A percentile compares a stretch with the other conserved stretches of the same genome.
Conservation (phyloP, 2,888 invertebrate genomes). For the Periphyllus acericola region DNA sequence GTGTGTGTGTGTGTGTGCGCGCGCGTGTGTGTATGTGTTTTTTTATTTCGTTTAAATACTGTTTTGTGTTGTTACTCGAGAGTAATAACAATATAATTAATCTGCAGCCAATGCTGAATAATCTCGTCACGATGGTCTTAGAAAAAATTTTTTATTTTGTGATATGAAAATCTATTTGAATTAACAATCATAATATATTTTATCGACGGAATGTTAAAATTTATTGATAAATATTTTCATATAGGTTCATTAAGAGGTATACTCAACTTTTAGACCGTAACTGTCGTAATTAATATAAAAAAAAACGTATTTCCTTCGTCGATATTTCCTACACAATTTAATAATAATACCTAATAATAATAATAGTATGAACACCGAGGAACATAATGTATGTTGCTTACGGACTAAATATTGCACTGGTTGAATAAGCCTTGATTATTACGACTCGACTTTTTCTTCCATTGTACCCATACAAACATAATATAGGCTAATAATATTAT, state of each 20-base stretch:
- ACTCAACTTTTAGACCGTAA: not conserved
- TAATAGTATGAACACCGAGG: not conserved
- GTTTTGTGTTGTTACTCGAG: not conserved
- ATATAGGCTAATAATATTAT: slow-evolving; percentile 26
- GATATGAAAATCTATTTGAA: not conserved
- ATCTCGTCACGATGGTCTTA: not conserved
- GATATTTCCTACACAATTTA: not conserved
- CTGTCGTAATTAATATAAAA: not conserved
- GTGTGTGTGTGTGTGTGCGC: not conserved
- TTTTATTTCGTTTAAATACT: not conserved
- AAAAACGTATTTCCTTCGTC: not conserved
- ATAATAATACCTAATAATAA: not conserved
- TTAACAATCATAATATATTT: not conserved
- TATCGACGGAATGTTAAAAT: not conserved
- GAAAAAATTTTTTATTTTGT: not conserved
- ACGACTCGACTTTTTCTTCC: slow-evolving; percentile 42
- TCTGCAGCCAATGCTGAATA: slow-evolving; percentile 10
- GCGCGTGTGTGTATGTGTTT: not conserved
- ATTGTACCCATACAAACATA: slow-evolving; percentile 24
- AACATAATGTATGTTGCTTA: not conserved
- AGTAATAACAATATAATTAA: not conserved
- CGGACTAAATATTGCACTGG: slow-evolving; percentile 5
- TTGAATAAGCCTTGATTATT: slow-evolving; percentile 49
- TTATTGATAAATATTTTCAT: no score
- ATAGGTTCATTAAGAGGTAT: no score